Conservation (phyloP, 2,113 vertebrate genomes). For the Climacteris rufus region DNA sequence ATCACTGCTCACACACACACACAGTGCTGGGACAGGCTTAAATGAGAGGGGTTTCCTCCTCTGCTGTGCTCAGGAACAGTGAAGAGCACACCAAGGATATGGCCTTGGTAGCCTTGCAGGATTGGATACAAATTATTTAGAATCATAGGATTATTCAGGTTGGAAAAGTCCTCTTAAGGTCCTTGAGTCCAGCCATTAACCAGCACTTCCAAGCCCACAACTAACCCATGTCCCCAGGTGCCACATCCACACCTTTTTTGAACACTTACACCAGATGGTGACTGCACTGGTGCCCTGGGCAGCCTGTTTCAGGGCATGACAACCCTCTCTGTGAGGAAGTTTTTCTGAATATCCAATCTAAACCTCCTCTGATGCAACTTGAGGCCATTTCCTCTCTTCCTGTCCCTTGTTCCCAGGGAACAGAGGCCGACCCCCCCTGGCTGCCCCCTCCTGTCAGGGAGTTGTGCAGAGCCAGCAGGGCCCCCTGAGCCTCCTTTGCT, state of each 20-base stretch:
- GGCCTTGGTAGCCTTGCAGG: not conserved
- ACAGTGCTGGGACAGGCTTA: not conserved
- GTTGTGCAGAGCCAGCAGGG: not conserved
- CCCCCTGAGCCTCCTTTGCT: not conserved
- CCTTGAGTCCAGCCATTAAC: not conserved
- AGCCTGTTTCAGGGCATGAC: not conserved
- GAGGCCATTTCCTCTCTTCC: not conserved
- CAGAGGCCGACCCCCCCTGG: fast-evolving
- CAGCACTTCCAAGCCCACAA: not conserved
- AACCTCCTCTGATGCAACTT: not conserved
- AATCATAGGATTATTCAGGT: not conserved
- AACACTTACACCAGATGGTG: not conserved
- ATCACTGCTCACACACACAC: fast-evolving
- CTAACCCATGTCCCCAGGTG: not conserved
- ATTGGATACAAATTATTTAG: not conserved
- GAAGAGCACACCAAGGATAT: fast-evolving
- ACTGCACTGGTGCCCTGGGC: not conserved
- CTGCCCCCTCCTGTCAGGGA: not conserved
- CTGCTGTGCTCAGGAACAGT: not conserved
- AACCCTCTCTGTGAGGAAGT: not conserved
- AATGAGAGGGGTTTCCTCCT: not conserved
- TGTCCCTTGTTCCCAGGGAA: not conserved
- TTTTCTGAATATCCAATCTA: not conserved
- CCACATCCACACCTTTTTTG: not conserved
- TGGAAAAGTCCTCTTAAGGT: not conserved